These are phyloP conservation scores for Myocastor coypus DNA, from an alignment of 2,113 vertebrate genomes.

Conservation along the genomic window DNA sequence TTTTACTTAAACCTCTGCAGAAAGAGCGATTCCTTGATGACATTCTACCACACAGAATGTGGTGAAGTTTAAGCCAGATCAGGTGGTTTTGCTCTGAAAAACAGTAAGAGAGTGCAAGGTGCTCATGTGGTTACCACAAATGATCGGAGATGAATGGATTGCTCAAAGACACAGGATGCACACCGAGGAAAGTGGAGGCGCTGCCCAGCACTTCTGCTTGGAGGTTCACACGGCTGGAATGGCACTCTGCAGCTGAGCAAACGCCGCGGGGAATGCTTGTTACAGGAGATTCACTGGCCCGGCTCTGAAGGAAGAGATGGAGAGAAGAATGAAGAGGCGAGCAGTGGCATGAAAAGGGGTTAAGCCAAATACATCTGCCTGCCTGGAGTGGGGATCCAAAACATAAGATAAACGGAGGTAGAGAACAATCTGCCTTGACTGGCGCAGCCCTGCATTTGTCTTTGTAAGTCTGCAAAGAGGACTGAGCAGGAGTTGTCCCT, in stretches of 20 bases:
- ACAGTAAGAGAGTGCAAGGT: not conserved
- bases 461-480: not conserved
- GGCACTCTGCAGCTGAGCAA: not conserved
- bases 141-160: not conserved
- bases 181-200: not conserved
- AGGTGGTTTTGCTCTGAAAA: not conserved
- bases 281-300: not conserved
- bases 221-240: accelerated
- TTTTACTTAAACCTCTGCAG: not conserved
- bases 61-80: not conserved
- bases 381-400: not conserved
- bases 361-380: not conserved
- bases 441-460: accelerated
- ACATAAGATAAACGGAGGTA: too few species aligned
- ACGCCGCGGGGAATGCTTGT: not conserved
- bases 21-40: not conserved
- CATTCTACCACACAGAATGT: not conserved
- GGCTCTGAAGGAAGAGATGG: not conserved
- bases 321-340: not conserved
- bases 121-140: not conserved
- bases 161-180: not conserved
- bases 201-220: not conserved
- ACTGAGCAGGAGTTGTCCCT: not conserved
- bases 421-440: not conserved
- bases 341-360: not conserved